These are phyloP conservation scores for Eulemur rubriventer DNA, from an alignment of 2,797 vertebrate genomes.

Conservation along the genomic window DNA sequence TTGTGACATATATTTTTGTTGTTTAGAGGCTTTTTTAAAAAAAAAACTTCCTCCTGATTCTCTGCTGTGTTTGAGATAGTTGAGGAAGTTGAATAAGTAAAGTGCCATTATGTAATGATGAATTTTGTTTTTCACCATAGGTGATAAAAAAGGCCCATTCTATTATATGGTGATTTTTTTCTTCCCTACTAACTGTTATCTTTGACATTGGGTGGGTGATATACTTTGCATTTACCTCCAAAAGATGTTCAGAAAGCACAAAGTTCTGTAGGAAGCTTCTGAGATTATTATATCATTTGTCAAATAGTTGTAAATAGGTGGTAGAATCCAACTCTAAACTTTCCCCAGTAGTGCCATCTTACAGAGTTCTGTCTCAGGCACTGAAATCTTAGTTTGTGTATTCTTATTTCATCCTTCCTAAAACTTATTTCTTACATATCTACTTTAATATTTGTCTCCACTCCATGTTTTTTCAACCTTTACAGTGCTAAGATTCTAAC, in stretches of 20 bases:
- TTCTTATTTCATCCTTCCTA: background rate
- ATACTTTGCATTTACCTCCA: background rate
- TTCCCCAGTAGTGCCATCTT: background rate
- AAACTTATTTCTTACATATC: background rate
- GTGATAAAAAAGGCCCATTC: background rate
- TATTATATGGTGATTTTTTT: background rate
- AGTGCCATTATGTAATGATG: conserved; percentile 45
- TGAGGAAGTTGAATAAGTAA: conserved; percentile 55
- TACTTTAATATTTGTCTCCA: background rate
- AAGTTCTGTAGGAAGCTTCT: background rate
- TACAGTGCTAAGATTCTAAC: background rate
- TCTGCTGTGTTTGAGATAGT: conserved; percentile 45
- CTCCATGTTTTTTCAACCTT: background rate
- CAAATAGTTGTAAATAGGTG: background rate
- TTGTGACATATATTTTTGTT: conserved; percentile 59
- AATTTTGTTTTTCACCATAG: conserved; percentile 24
- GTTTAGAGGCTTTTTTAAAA: conserved; percentile 6
- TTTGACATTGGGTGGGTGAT: background rate
- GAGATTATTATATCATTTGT: background rate
- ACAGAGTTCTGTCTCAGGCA: background rate
- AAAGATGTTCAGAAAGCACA: background rate
- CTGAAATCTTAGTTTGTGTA: background rate
- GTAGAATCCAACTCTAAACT: background rate
- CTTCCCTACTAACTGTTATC: background rate
- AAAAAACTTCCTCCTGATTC: conserved; percentile 56